Conservation (phyloP, 2,888 invertebrate genomes). For the Frankliniella intonsa region DNA sequence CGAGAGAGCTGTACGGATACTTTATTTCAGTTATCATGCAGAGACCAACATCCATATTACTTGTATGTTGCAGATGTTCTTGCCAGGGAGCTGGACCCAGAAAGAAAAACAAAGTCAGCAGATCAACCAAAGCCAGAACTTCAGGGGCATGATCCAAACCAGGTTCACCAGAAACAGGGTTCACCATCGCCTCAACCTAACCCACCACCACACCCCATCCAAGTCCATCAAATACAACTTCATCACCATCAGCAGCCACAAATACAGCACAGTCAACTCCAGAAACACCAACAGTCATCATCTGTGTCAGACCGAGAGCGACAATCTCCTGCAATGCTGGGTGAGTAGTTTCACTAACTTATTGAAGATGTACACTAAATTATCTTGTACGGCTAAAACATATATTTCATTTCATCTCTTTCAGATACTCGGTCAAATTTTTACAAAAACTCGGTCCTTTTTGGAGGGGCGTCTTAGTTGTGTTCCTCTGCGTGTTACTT, state of each 20-base stretch:
- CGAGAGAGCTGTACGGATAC: too few relatives aligned
- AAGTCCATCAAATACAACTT: constrained; percentile 54
- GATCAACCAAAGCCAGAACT: neutral
- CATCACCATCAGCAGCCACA: constrained; percentile 38
- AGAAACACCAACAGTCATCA: neutral
- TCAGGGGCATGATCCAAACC: neutral
- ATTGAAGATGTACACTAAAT: too few relatives aligned
- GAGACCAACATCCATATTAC: too few relatives aligned
- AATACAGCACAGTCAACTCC: constrained; percentile 37
- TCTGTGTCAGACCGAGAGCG: constrained; percentile 63
- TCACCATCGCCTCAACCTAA: neutral
- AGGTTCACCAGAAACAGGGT: neutral
- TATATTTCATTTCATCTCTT: neutral
- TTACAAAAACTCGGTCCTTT: constrained; percentile 1
- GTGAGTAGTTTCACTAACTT: neutral
- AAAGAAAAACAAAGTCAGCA: constrained; percentile 57
- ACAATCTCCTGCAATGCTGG: constrained; percentile 59
- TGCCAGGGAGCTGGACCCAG: constrained; percentile 82
- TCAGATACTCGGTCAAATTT: neutral
- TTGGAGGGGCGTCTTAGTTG: neutral
- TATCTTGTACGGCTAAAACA: too few relatives aligned
- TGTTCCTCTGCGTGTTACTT: too few relatives aligned
- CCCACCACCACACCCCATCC: constrained; percentile 38
- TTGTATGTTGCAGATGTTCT: constrained; percentile 65
- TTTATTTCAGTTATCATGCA: too few relatives aligned